Conservation (phyloP, 2,797 vertebrate species). For the Sebastiscus tertius region DNA sequence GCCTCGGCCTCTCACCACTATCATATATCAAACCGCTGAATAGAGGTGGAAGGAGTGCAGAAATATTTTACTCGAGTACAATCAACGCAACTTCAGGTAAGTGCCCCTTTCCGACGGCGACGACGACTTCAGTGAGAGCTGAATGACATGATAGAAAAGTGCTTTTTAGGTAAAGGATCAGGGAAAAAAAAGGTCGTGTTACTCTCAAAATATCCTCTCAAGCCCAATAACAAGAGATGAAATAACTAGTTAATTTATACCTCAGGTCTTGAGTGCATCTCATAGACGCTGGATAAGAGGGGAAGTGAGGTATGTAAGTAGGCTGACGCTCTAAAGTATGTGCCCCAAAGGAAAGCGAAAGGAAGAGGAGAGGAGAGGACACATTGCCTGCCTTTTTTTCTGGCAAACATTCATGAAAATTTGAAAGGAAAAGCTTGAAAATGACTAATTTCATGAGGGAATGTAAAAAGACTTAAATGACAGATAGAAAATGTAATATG, state of each 20-base stretch:
- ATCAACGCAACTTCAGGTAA: constrained; percentile 55
- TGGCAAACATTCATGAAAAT: constrained; percentile 48
- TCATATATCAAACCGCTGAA: constrained; percentile 72
- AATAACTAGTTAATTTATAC: constrained; percentile 63
- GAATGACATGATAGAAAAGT: constrained; percentile 41
- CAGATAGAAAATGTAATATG: neutral
- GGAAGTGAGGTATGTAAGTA: constrained; percentile 14
- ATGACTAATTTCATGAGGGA: constrained; percentile 33
- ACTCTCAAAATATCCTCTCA: constrained; percentile 47
- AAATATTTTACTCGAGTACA: constrained; percentile 71
- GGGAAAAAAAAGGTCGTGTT: constrained; percentile 20
- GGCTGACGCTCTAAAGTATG: constrained; percentile 18
- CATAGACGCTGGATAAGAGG: constrained; percentile 11
- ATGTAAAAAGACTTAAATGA: neutral
- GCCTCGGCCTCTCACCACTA: constrained; percentile 66
- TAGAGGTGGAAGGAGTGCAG: constrained; percentile 62
- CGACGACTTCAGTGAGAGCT: constrained; percentile 26
- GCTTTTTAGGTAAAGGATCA: constrained; percentile 49
- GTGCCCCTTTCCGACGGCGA: constrained; percentile 43
- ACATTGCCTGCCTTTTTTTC: constrained; percentile 29
- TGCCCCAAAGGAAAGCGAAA: constrained; percentile 25
- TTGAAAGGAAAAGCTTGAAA: constrained; percentile 34
- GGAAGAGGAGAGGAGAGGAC: constrained; percentile 18
- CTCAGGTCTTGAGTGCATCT: constrained; percentile 52
- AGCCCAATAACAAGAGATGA: constrained; percentile 38